Evolutionary conservation across 2,113 vertebrate species (phyloP), one percentile per base, ranked within the genome.

Genomic region (Anguilla japonica): DNA sequence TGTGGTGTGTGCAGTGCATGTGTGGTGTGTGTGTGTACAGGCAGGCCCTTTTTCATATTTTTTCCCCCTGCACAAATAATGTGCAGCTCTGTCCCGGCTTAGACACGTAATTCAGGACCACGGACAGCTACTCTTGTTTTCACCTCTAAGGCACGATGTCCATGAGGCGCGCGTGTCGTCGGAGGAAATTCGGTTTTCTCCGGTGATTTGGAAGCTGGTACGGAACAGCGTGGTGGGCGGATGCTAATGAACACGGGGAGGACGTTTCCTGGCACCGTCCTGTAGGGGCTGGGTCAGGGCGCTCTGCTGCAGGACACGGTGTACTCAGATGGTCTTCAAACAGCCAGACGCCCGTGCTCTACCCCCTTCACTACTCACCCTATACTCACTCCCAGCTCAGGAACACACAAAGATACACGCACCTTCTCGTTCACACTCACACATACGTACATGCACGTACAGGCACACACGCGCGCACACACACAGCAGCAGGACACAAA

Each of bases 381-480:
- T 40, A 41, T 46, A 29, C 80, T 63, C 13, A 40, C 1, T 7
- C 14, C 2, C 39, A 40, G 26, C 39, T 2, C 18, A 46, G 26
- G 43, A 43, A 9, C 53, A 11, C 81, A 81, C 79, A 43, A 6
- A 81, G 7, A 41, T 81, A 18, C 43, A 39, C 81, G 26, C 18
- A 50, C 43, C 34, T 34, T 34, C 34, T 22, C 26, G 3, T 41
- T 22, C 20, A 2, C 26, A 3, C 34, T 34, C 63, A 87, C 81
- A n/a, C 67, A 14, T 20, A 71, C 85, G 84, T 84, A 41, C 2
- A 13, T 22, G 75, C 29, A 50, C 9, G n/a, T 53, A 15, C 34
- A 81, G 79, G 84, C 57, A n/a, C 78, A 84, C 87, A 83, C 39
- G 86, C 81, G 75, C 18, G 29, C n/a, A 41, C 14, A 39, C 3